Base-by-base conservation (phyloP, 2,888 invertebrate genomes). In the Lobophora halterata region DNA sequence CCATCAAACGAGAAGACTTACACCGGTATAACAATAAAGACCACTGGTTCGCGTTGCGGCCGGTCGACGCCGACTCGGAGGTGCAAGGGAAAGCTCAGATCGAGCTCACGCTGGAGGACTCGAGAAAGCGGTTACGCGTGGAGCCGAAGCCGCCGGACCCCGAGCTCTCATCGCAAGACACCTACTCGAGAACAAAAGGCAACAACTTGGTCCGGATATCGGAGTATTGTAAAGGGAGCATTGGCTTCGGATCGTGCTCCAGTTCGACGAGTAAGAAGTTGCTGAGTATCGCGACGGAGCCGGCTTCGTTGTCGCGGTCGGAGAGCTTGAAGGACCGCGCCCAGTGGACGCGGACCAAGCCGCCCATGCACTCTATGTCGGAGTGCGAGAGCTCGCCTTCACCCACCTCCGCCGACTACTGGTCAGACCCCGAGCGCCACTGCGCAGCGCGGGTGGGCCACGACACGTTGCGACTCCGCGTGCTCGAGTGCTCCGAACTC, bases 41-140 rank as follows among this genome's bases (percentile, higher is more conserved):
- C 77, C 95, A 96, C 71, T 97, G 97, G 97, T 97, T 97, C 74
- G 91, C 95, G 31, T 81, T 95, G 74, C 90, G 93, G 61, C 92
- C 95, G 14, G 94, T 96, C 12, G 96, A 97, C 79, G 94, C 95
- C 1, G 95, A 96, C 75, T 94, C 95, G 0, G 97, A 97, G 82
- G 97, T 96, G 36, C 96, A 96, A 81, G 96, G 94, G 52, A 96
- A 96, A 88, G 95, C 93, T 27, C 94, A 96, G 70, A 91, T 97
- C 58, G 94, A 95, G 75, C 91, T 96, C 49, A 89, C 90, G 46
- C 90, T 92, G 66, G 91, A 92, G 53, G 89, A 90, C 50, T 88
- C 89, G 43, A 82, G 89, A 49, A 85, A 83, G 52, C 69, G 86
- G 52, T 51, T 87, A 40, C 83, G 86, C 44, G 66, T 89, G 86